Base-by-base conservation (phyloP, 2,888 invertebrate species). In the Microplitis deprimator region DNA sequence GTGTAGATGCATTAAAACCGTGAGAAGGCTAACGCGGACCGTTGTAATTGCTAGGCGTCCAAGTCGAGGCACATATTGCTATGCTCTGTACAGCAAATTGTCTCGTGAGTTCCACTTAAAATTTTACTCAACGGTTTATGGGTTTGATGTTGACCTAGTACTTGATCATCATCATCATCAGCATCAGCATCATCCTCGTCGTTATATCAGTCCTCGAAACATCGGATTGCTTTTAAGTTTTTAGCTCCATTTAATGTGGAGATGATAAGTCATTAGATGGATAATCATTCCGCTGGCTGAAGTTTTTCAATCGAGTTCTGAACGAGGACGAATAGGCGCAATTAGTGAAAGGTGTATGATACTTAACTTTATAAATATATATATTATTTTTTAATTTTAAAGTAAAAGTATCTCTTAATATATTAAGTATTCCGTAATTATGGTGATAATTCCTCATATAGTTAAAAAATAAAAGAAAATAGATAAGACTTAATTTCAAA, bases 11-110 rank as follows among this genome's bases (percentile, higher is more conserved):
- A 16, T 68, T 29, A 39, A 73, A 77, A 50, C 68, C 72, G 72
- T 77, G 73, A 68, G 73, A 77, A 77, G 62, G 38, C 70, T 16
- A 62, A 72, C 68, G 61, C 50, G 38, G 68, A 77, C 68, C 68
- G 76, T 77, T 77, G 73, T 73, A 77, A 77, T 77, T 77, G 76
- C 76, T 16, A 62, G 50, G 8, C 7, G 20, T 38, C 38, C 38
- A 62, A 62, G 17, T 16, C 6, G 10, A 6, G 40, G 60, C 13
- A 68, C 41, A 72, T 17, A 29, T 39, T 73, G 40, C 16, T 68
- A 61, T 72, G 13, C n/a, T 17, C 13, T 60, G 16, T 61, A 60
- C 39, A n/a, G 17, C 17, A n/a, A 38, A 39, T 59, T 67, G 62
- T 72, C 39, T 40, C 72, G 64, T 17, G 8, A 50, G 7, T 13